These are phyloP conservation scores for Himalopsyche kuldschensis DNA, from an alignment of 2,888 invertebrate species.

Conservation along the genomic window DNA sequence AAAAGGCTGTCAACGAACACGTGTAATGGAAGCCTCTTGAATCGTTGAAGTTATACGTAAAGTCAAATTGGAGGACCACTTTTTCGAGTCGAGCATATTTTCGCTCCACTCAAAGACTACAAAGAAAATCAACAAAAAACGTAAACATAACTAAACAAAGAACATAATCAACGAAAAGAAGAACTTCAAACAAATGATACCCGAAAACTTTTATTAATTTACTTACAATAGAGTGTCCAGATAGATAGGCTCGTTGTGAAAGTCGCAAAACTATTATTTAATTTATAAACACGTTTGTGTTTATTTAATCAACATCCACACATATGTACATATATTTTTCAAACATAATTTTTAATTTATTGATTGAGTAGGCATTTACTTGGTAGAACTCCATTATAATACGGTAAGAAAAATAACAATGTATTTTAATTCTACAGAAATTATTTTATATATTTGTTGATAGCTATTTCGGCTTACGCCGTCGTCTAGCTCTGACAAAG, in stretches of 20 bases:
- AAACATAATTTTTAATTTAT: too few relatives aligned
- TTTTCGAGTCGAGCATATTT: background rate
- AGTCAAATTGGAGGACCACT: background rate
- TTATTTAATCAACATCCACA: too few relatives aligned
- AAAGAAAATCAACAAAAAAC: conserved; percentile 4
- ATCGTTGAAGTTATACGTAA: background rate
- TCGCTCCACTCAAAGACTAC: background rate
- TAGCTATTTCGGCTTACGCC: too few relatives aligned
- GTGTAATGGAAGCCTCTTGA: background rate
- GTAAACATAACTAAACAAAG: background rate
- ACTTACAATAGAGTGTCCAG: conserved; percentile 12
- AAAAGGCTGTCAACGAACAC: background rate
- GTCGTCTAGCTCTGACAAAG: too few relatives aligned
- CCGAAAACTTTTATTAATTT: conserved; percentile 30
- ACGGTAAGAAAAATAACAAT: too few relatives aligned
- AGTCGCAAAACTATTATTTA: background rate
- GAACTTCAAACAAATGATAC: conserved; percentile 15
- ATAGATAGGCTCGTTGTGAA: background rate
- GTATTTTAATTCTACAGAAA: too few relatives aligned
- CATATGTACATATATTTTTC: too few relatives aligned
- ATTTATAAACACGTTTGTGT: too few relatives aligned
- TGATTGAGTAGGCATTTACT: too few relatives aligned
- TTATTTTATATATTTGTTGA: too few relatives aligned
- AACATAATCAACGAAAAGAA: background rate
- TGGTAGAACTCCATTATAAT: too few relatives aligned